Evolutionary conservation across 1,140 invertebrate species (phyloP).

Genomic region (Neodiprion lecontei): DNA sequence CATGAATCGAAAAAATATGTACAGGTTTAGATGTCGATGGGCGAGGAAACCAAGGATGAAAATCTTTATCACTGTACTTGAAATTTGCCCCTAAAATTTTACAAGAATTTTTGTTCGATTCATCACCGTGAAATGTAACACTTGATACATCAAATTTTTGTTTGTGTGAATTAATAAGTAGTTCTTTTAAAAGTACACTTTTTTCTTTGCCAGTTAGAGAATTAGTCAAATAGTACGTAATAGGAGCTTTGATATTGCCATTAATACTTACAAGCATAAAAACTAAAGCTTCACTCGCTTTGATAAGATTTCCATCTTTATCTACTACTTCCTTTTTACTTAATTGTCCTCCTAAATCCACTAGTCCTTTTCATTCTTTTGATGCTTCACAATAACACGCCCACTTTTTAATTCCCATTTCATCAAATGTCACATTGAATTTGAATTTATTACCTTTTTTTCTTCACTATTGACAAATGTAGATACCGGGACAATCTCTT

Average conservation of each 20-base stretch:
- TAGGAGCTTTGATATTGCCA: conserved; percentile 26
- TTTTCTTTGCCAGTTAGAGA: conserved; percentile 26
- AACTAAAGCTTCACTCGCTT: conserved; percentile 28
- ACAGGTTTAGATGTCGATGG: conserved; percentile 28
- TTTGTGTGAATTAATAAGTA: conserved; percentile 21
- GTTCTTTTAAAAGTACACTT: conserved; percentile 22
- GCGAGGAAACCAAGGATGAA: conserved; percentile 29
- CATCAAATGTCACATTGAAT: conserved; percentile 25
- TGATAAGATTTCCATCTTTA: conserved; percentile 2
- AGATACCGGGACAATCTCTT: no score
- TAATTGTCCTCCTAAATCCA: conserved; percentile 25
- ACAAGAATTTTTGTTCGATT: conserved; percentile 25
- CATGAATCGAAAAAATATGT: conserved; percentile 35
- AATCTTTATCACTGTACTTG: conserved; percentile 15
- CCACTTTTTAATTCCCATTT: conserved; percentile 24
- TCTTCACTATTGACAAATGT: conserved; percentile 8
- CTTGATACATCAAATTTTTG: conserved; percentile 22
- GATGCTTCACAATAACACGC: conserved; percentile 9
- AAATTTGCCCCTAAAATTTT: conserved; percentile 31
- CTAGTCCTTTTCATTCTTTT: conserved; percentile 23
- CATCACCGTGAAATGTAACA: conserved; percentile 33
- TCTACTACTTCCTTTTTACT: conserved; percentile 8
- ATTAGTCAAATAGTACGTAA: conserved; percentile 29
- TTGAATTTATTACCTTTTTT: conserved; percentile 15
- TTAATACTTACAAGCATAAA: conserved; percentile 29